phyloP scores from a whole-genome alignment of 2,888 invertebrate species.

The Gasteruption jaculator region DNA sequence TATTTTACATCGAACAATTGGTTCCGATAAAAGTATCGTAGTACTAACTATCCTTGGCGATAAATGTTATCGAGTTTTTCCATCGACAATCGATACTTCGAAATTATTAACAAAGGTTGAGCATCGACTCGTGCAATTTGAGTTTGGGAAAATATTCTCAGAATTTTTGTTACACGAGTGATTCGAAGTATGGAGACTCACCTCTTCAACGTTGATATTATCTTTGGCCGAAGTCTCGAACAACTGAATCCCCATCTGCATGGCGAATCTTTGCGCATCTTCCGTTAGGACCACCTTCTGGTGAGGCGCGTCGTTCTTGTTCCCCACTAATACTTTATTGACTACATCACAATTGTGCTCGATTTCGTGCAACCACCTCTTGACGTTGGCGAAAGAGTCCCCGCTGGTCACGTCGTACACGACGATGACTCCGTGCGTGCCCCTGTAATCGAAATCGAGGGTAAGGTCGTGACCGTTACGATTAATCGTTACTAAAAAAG shows the following conservation, averaged over 20 bases:
- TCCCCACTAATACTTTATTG: conserved; percentile 96
- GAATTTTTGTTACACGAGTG: conserved; percentile 55
- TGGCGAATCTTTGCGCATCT: conserved; percentile 95
- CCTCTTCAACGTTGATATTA: conserved; percentile 98
- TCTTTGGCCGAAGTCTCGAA: conserved; percentile 99
- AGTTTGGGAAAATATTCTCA: conserved; percentile 54
- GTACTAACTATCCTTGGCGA: too few species aligned
- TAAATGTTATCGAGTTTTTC: too few species aligned
- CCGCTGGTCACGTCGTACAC: conserved; percentile 99
- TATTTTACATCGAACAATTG: too few species aligned
- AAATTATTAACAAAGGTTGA: too few species aligned
- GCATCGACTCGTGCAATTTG: too few species aligned
- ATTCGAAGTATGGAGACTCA: conserved; percentile 55
- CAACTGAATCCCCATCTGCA: conserved; percentile 94
- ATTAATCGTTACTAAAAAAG: too few species aligned
- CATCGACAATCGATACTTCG: too few species aligned
- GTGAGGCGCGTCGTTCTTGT: conserved; percentile 93
- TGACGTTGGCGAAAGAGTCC: conserved; percentile 98
- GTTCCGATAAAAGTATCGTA: too few species aligned
- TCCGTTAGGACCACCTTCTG: conserved; percentile 94
- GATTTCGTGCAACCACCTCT: conserved; percentile 98
- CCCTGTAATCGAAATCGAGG: too few species aligned
- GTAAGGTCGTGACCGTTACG: too few species aligned
- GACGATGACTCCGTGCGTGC: conserved; percentile 98
- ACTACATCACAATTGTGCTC: conserved; percentile 99